These are phyloP conservation scores for Pyrocephalus nanus DNA, from an alignment of 2,797 vertebrate genomes.

Conservation along the genomic window DNA sequence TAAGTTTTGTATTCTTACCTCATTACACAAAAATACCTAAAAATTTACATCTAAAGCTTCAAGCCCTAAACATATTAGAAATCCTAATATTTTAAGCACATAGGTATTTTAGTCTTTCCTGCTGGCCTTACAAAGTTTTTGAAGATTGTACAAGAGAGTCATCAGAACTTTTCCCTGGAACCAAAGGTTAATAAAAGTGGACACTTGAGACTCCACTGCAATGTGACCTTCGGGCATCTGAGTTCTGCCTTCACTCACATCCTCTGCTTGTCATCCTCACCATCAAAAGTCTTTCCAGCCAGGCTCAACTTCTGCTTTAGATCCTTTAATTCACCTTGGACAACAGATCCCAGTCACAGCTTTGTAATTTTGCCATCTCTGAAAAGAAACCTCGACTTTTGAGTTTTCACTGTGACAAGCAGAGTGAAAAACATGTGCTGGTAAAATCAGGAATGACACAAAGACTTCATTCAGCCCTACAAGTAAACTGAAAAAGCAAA, in stretches of 20 bases:
- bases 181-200: not conserved
- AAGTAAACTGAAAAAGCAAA: not conserved
- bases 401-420: not conserved
- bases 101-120: not conserved
- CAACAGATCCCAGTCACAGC: not conserved
- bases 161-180: not conserved
- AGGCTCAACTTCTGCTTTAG: not conserved
- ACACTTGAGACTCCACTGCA: not conserved
- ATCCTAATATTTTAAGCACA: not conserved
- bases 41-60: not conserved
- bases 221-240: not conserved
- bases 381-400: not conserved
- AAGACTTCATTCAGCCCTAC: not conserved
- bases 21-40: not conserved
- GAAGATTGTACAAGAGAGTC: not conserved
- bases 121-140: not conserved
- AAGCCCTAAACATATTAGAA: not conserved
- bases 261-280: not conserved
- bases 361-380: not conserved
- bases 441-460: not conserved
- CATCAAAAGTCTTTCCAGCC: not conserved
- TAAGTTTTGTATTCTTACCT: not conserved
- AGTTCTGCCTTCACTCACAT: not conserved
- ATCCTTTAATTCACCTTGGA: not conserved
- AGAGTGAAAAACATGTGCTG: not conserved